phyloP scores from a whole-genome alignment of 2,888 invertebrate genomes.

The Meta bourneti region DNA sequence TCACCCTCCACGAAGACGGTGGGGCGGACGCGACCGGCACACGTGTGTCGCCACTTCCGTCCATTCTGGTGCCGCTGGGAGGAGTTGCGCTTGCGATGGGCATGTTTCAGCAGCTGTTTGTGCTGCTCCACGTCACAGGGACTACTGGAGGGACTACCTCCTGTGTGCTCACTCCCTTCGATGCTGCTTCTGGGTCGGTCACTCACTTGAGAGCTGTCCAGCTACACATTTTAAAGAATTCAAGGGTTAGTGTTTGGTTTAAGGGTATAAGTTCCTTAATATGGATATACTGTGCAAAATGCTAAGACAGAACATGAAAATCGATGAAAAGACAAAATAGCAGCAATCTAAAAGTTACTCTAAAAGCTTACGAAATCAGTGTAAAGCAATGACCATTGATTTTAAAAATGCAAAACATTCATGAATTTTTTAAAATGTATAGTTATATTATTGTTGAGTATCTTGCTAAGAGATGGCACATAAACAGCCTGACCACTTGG shows the following conservation, averaged over 20 bases:
- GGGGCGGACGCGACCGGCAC: conserved; percentile 41
- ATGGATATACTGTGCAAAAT: no score
- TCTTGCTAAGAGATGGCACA: no score
- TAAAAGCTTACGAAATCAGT: no score
- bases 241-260: no score
- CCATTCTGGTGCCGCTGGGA: conserved; percentile 53
- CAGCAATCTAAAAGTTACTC: no score
- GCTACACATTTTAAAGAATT: conserved; percentile 10
- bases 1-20: conserved; percentile 44
- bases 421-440: no score
- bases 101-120: conserved; percentile 57
- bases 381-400: no score
- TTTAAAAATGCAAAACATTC: no score
- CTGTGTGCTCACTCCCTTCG: conserved; percentile 77
- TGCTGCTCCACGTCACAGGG: conserved; percentile 65
- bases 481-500: no score
- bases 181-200: conserved; percentile 76
- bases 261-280: not conserved
- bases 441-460: no score
- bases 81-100: conserved; percentile 17
- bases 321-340: no score
- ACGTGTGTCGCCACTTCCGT: conserved; percentile 59
- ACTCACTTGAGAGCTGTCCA: conserved; percentile 77
- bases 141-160: conserved; percentile 69
- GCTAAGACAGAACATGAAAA: no score